Evolutionary conservation across 1,140 invertebrate genomes (phyloP).

Genomic region (Nasonia longicornis): DNA sequence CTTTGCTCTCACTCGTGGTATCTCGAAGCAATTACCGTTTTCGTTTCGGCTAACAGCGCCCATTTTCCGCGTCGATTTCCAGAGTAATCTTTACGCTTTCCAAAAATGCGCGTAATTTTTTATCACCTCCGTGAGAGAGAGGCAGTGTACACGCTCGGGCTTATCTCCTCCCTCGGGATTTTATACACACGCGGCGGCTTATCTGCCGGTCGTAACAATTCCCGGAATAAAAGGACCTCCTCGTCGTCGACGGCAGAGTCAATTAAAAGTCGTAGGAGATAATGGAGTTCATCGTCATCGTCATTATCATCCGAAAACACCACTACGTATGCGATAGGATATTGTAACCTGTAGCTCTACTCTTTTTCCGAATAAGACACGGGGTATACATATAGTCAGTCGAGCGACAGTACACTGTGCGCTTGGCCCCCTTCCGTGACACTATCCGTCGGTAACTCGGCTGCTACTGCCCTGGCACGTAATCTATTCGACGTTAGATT

Average conservation of each 20-base stretch:
- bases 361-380: too few species aligned
- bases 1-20: conserved; percentile 49
- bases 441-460: conserved; percentile 20
- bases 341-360: conserved; percentile 42
- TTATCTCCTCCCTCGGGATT: not conserved
- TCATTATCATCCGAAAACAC: not conserved
- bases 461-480: conserved; percentile 20
- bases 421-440: not conserved
- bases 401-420: not conserved
- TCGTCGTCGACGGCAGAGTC: not conserved
- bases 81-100: not conserved
- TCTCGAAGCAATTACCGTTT: conserved; percentile 66
- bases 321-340: not conserved
- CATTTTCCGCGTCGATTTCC: conserved; percentile 55
- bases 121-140: not conserved
- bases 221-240: conserved; percentile 22
- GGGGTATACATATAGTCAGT: not conserved
- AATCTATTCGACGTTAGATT: conserved; percentile 41
- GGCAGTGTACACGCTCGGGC: not conserved
- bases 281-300: not conserved
- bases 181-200: conserved; percentile 33
- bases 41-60: conserved; percentile 67
- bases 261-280: not conserved
- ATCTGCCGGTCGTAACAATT: conserved; percentile 18
- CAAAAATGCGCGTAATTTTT: not conserved